Conservation (phyloP, 2,888 invertebrate species). For the Melolontha melolontha region DNA sequence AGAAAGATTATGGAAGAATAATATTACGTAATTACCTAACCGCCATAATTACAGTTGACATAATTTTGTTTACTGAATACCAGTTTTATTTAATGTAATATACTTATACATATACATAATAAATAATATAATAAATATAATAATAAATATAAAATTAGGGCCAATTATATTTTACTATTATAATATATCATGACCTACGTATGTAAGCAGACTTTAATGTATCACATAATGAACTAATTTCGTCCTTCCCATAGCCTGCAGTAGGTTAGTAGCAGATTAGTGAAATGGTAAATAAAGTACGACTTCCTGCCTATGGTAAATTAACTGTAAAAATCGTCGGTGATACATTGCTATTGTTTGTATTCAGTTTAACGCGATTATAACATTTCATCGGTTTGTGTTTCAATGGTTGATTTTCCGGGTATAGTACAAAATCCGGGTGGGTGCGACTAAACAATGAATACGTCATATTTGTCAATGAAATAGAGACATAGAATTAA, state of each 20-base stretch:
- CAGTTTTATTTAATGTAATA: too few relatives aligned
- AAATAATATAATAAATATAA: too few relatives aligned
- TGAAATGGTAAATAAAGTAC: conserved; percentile 22
- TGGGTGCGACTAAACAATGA: conserved; percentile 32
- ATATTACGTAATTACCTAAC: too few relatives aligned
- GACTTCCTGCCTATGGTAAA: conserved; percentile 21
- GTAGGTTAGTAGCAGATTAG: conserved; percentile 28
- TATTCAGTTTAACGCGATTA: conserved; percentile 15
- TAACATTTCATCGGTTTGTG: conserved; percentile 7
- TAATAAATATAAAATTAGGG: too few relatives aligned
- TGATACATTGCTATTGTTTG: conserved; percentile 16
- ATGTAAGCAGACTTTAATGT: not conserved
- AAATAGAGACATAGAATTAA: too few relatives aligned
- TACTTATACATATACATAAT: too few relatives aligned
- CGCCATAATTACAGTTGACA: too few relatives aligned
- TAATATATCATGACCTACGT: too few relatives aligned
- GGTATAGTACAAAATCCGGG: conserved; percentile 33
- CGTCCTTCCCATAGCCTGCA: conserved; percentile 2
- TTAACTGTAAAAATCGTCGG: conserved; percentile 21
- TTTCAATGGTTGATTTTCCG: conserved; percentile 39
- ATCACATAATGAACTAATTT: not conserved
- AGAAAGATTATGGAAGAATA: too few relatives aligned
- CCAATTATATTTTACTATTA: too few relatives aligned
- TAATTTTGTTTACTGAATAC: too few relatives aligned
- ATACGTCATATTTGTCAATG: too few relatives aligned